Conservation (phyloP, 1,140 invertebrate species). For the Charaxes varanes region DNA sequence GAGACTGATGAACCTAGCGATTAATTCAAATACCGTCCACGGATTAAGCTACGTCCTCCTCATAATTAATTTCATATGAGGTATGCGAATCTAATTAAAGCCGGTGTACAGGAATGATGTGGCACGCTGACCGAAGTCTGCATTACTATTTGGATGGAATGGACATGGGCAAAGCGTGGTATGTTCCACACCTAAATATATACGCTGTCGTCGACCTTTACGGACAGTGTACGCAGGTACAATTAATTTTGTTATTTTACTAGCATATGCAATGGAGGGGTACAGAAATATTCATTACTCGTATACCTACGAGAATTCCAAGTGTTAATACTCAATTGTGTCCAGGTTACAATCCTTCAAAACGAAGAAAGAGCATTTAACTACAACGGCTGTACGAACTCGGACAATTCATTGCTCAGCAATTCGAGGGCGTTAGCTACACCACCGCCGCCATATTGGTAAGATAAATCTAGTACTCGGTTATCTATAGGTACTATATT, state of each 20-base stretch:
- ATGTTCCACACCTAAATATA: slow-evolving; percentile 86
- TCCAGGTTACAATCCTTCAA: slow-evolving; percentile 53
- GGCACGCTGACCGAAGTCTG: slow-evolving; percentile 86
- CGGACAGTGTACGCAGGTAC: slow-evolving; percentile 94
- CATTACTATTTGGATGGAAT: slow-evolving; percentile 94
- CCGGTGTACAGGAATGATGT: slow-evolving; percentile 90
- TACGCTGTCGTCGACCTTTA: slow-evolving; percentile 97
- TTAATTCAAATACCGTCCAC: too few relatives aligned
- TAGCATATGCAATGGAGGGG: too few relatives aligned
- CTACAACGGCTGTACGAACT: slow-evolving; percentile 50
- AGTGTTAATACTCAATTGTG: background rate
- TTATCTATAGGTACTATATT: too few relatives aligned
- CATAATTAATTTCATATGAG: too few relatives aligned
- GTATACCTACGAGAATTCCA: too few relatives aligned
- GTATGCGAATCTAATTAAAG: too few relatives aligned
- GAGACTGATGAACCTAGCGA: too few relatives aligned
- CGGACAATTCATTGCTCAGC: slow-evolving; percentile 42
- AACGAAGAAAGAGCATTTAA: slow-evolving; percentile 55
- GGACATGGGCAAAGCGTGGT: slow-evolving; percentile 91
- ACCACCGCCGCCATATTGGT: slow-evolving; percentile 55
- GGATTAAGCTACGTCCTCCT: too few relatives aligned
- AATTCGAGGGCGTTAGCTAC: slow-evolving; percentile 29
- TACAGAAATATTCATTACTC: too few relatives aligned
- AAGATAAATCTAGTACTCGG: too few relatives aligned
- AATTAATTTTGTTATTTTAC: background rate